phyloP scores from a whole-genome alignment of 1,140 invertebrate species.

The Geopemphigus sp. region DNA sequence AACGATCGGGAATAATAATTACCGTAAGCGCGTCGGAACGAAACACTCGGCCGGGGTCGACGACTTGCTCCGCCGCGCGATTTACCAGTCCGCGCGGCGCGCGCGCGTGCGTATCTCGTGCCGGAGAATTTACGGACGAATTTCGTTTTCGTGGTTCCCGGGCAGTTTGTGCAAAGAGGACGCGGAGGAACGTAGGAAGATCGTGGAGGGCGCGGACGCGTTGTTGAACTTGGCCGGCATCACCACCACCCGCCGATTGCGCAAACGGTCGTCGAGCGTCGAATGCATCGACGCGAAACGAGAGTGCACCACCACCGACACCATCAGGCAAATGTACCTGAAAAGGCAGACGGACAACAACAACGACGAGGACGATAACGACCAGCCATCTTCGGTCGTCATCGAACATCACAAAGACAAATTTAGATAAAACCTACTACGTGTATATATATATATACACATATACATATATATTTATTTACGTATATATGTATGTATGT shows the following conservation, averaged over 20 bases:
- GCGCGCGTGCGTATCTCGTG: no score
- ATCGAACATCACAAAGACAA: constrained; percentile 44
- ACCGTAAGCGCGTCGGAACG: no score
- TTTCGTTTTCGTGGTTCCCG: constrained; percentile 50
- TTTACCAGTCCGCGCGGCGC: no score
- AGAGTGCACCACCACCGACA: constrained; percentile 27
- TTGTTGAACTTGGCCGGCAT: constrained; percentile 71
- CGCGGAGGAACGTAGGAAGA: constrained; percentile 71
- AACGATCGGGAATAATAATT: no score
- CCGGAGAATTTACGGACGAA: no score
- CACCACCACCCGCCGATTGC: constrained; percentile 53
- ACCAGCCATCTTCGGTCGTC: not conserved
- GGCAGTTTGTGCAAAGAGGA: constrained; percentile 64
- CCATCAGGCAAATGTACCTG: not conserved
- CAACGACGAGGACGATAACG: constrained; percentile 36
- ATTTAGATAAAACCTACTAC: constrained; percentile 37
- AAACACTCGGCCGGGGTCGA: no score
- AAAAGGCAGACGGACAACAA: constrained; percentile 41
- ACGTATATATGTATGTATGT: not conserved
- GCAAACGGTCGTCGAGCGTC: constrained; percentile 43
- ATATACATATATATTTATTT: not conserved
- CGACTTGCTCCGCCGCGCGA: no score
- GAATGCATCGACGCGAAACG: constrained; percentile 33
- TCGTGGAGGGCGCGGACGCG: constrained; percentile 73
- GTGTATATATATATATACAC: not conserved